Conservation (phyloP, 1,140 invertebrate species). For the Lasaia peninsularis region DNA sequence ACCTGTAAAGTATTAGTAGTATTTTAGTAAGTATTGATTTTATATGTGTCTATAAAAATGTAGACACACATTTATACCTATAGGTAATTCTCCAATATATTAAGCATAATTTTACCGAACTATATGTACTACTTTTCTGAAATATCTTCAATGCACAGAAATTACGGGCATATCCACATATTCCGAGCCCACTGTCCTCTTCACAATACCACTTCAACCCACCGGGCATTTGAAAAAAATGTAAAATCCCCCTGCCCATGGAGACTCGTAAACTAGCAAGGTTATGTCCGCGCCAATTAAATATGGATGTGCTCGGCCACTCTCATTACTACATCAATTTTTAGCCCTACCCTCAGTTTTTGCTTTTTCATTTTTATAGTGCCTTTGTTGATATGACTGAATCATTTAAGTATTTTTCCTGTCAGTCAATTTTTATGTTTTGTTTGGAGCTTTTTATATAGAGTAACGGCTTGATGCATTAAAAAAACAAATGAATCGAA, state of each 20-base stretch:
- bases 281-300: slow-evolving; percentile 60
- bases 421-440: background rate
- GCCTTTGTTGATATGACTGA: slow-evolving; percentile 40
- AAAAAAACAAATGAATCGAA: too few species aligned
- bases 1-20: too few species aligned
- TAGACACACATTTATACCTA: too few species aligned
- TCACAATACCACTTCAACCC: slow-evolving; percentile 64
- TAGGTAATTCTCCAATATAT: too few species aligned
- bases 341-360: slow-evolving; percentile 42
- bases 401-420: slow-evolving; percentile 31
- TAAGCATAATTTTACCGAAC: too few species aligned
- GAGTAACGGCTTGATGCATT: too few species aligned
- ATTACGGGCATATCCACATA: slow-evolving; percentile 28
- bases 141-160: too few species aligned
- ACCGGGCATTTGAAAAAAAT: slow-evolving; percentile 68
- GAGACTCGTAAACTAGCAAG: slow-evolving; percentile 58
- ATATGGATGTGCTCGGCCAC: slow-evolving; percentile 63
- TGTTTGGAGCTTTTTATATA: background rate
- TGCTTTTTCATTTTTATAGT: slow-evolving; percentile 40
- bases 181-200: slow-evolving; percentile 52
- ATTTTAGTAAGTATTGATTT: too few species aligned
- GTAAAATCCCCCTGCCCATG: slow-evolving; percentile 56
- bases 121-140: too few species aligned
- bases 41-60: too few species aligned
- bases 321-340: slow-evolving; percentile 60